Conservation (phyloP, 1,140 invertebrate genomes). For the Microplitis demolitor region DNA sequence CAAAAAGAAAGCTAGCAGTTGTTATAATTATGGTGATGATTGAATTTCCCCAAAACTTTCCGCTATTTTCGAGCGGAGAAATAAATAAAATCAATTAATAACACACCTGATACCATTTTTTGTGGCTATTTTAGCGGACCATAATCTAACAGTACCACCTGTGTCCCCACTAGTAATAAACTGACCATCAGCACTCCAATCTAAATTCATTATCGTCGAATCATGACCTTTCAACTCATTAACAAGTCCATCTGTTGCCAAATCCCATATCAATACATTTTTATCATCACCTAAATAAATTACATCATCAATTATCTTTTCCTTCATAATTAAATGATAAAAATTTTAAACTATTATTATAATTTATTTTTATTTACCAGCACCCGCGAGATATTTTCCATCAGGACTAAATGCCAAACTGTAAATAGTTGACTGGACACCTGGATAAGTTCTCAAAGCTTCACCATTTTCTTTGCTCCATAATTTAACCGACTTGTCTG, state of each 20-base stretch:
- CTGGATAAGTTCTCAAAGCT: constrained; percentile 66
- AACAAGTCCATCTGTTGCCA: constrained; percentile 66
- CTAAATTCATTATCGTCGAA: constrained; percentile 66
- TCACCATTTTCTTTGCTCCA: constrained; percentile 72
- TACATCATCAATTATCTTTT: background rate
- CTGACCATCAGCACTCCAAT: constrained; percentile 67
- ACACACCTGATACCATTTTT: constrained; percentile 56
- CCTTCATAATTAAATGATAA: background rate
- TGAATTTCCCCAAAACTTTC: no score
- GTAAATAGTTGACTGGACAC: constrained; percentile 67
- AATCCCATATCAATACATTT: constrained; percentile 72
- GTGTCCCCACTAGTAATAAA: constrained; percentile 68
- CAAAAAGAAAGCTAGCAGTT: no score
- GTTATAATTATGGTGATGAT: no score
- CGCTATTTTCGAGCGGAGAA: no score
- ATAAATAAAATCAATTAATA: background rate
- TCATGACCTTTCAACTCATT: constrained; percentile 68
- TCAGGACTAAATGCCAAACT: constrained; percentile 72
- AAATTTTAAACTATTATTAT: background rate
- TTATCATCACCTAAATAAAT: constrained; percentile 67
- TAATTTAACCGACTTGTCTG: constrained; percentile 76
- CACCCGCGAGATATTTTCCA: constrained; percentile 73
- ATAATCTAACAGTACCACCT: constrained; percentile 67
- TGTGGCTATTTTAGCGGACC: constrained; percentile 62
- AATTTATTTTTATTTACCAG: constrained; percentile 56